phyloP scores from a whole-genome alignment of 1,140 invertebrate genomes.

The Periplaneta americana region DNA sequence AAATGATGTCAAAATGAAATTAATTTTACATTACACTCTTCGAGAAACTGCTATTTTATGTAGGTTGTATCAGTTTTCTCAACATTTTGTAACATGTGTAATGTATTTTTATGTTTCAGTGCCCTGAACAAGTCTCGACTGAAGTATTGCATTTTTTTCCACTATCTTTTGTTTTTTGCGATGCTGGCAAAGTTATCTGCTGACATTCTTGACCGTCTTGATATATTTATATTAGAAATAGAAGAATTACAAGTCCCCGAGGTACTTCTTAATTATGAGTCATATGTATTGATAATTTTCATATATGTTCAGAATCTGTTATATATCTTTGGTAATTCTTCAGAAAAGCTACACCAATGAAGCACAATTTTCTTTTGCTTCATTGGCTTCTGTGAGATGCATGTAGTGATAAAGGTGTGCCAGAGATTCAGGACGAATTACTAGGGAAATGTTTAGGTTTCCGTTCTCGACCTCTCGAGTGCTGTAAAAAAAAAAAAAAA shows the following conservation, averaged over 20 bases:
- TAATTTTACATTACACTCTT: neutral
- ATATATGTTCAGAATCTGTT: neutral
- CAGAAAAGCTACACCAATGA: too few species aligned
- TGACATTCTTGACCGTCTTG: conserved; percentile 84
- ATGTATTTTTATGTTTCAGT: conserved; percentile 54
- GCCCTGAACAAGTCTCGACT: conserved; percentile 87
- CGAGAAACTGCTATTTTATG: neutral
- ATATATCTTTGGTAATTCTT: too few species aligned
- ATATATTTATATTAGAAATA: conserved; percentile 91
- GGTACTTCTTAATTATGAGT: conserved; percentile 41
- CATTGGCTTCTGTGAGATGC: too few species aligned
- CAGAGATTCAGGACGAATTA: too few species aligned
- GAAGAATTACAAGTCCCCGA: conserved; percentile 89
- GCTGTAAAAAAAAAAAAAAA: too few species aligned
- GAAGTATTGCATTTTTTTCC: conserved; percentile 89
- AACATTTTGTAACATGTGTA: neutral
- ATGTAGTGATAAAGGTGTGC: too few species aligned
- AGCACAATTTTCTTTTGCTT: too few species aligned
- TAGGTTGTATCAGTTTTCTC: neutral
- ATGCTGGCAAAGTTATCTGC: conserved; percentile 89
- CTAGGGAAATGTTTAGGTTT: too few species aligned
- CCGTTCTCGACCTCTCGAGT: too few species aligned
- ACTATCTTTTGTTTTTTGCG: conserved; percentile 80
- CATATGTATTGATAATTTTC: neutral
- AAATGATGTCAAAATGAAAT: neutral